These are phyloP conservation scores for Chanos chanos DNA, from an alignment of 2,797 vertebrate genomes.

Conservation along the genomic window DNA sequence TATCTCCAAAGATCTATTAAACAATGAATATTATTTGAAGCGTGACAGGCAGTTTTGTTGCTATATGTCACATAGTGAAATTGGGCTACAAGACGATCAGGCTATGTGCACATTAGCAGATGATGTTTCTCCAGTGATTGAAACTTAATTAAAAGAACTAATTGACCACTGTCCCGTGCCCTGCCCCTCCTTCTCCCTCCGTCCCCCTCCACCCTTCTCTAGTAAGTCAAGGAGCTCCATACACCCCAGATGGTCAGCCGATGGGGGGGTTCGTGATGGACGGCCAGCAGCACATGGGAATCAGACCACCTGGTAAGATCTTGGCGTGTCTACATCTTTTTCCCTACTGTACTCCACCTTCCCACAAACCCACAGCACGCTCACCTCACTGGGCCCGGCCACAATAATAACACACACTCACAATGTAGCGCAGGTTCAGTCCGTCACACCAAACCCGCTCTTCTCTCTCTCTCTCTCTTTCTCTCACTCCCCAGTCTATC, in stretches of 20 bases:
- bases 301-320: constrained; percentile 97
- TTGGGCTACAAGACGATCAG: constrained; percentile 44
- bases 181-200: constrained; percentile 53
- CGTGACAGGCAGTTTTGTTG: constrained; percentile 17
- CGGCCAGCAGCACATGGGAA: constrained; percentile 99
- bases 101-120: constrained; percentile 64
- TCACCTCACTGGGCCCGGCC: neutral
- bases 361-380: constrained; percentile 38
- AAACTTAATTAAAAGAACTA: constrained; percentile 80
- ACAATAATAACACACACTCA: neutral
- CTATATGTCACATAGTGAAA: constrained; percentile 18
- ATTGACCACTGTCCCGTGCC: constrained; percentile 67
- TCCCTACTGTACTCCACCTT: constrained; percentile 32
- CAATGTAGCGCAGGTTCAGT: constrained; percentile 72
- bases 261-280: constrained; percentile 99
- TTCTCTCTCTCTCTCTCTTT: constrained; percentile 64
- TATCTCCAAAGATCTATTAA: no score
- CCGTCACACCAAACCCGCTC: constrained; percentile 62
- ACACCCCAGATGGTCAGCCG: constrained; percentile 97
- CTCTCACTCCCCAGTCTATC: constrained; percentile 17
- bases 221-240: constrained; percentile 99
- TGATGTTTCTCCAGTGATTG: constrained; percentile 67
- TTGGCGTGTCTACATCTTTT: constrained; percentile 40
- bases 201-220: constrained; percentile 61
- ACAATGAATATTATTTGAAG: no score